Conservation (phyloP, 2,797 vertebrate species). For the Melopsittacus undulatus region DNA sequence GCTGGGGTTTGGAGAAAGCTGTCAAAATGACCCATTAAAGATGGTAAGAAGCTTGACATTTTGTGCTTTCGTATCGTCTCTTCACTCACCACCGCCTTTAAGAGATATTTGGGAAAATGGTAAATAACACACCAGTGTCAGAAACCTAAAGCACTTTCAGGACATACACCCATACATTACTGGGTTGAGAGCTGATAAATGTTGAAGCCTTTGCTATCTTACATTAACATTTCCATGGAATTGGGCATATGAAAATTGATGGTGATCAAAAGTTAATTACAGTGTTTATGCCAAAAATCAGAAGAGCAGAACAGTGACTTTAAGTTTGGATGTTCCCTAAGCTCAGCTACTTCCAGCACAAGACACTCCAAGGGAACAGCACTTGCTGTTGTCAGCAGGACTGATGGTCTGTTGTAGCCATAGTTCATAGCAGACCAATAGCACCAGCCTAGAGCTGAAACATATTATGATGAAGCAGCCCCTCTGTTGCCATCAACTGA, state of each 20-base stretch:
- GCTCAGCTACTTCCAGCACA: background rate
- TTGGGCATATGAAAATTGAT: background rate
- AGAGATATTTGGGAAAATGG: background rate
- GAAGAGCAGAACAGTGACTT: background rate
- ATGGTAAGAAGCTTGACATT: background rate
- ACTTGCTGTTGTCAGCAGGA: background rate
- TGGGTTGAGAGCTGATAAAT: background rate
- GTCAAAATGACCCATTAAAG: slow-evolving; percentile 6
- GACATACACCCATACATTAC: background rate
- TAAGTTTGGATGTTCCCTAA: background rate
- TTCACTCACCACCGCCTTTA: background rate
- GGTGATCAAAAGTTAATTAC: slow-evolving; percentile 30
- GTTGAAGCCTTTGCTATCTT: background rate
- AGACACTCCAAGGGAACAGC: background rate
- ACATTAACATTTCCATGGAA: background rate
- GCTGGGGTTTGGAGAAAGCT: slow-evolving; percentile 2
- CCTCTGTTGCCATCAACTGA: background rate
- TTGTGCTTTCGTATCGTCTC: background rate
- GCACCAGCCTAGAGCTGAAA: background rate
- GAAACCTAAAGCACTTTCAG: background rate
- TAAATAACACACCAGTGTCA: background rate
- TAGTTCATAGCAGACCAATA: background rate
- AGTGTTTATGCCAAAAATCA: slow-evolving; percentile 24
- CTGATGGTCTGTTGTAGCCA: background rate
- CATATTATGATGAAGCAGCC: background rate